A percentile compares a stretch with the other conserved stretches of the same genome.
Evolutionary conservation across 2,888 invertebrate species (phyloP).

Genomic region (Eilema depressum): DNA sequence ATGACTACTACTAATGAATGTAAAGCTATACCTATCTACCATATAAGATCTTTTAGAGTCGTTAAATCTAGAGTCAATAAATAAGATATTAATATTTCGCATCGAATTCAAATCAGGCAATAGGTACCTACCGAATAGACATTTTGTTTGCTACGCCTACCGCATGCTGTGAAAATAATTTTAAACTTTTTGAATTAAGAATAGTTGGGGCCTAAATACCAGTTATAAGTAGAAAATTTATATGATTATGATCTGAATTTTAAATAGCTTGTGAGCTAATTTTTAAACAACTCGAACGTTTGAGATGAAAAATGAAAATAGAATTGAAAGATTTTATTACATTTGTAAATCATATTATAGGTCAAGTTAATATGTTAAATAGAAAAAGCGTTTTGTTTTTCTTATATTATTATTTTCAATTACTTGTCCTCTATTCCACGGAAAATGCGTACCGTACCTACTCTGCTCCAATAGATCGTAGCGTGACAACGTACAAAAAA

Average conservation of each 20-base stretch:
- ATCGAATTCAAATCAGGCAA: no score
- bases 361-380: neutral
- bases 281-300: neutral
- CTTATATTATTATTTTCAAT: no score
- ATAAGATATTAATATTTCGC: neutral
- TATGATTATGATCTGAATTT: no score
- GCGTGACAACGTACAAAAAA: no score
- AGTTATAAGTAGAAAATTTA: neutral
- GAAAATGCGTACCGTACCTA: no score
- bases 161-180: no score
- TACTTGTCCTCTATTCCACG: no score
- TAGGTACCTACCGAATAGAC: no score
- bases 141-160: no score
- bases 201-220: neutral
- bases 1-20: slow-evolving; percentile 4
- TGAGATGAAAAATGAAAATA: neutral
- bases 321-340: neutral
- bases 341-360: neutral
- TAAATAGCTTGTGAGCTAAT: neutral
- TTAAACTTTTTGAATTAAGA: no score
- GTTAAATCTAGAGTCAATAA: neutral
- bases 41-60: neutral
- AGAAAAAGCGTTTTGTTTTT: no score
- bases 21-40: neutral
- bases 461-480: no score